Percentiles rank a stretch among this genome's conserved stretches.
phyloP scores from a whole-genome alignment of 2,113 vertebrate genomes.

The Chunga burmeisteri region DNA sequence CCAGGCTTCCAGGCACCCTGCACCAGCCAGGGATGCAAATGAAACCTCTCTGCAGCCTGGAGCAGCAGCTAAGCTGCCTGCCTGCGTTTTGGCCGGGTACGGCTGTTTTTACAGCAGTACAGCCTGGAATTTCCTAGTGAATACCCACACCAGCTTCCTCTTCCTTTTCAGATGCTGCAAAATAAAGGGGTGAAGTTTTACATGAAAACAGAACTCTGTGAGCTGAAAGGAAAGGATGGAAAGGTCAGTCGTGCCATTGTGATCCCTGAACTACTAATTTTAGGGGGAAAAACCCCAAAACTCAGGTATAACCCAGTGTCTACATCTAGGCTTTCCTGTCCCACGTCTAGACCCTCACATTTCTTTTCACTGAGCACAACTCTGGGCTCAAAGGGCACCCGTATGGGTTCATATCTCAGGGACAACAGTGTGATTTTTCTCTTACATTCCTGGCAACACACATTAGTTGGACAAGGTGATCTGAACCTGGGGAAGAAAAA shows the following conservation, averaged over 20 bases:
- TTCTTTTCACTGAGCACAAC: not conserved
- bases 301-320: not conserved
- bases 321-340: not conserved
- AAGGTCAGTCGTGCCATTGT: conserved; percentile 69
- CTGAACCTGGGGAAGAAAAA: not conserved
- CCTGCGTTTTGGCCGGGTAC: not conserved
- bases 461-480: conserved; percentile 10
- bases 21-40: not conserved
- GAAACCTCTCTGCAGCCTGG: not conserved
- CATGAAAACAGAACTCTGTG: conserved; percentile 75
- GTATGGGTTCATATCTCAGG: not conserved
- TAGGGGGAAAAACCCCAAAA: not conserved
- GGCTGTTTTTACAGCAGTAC: conserved; percentile 1
- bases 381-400: not conserved
- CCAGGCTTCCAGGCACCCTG: not conserved
- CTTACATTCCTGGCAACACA: not conserved
- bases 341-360: not conserved
- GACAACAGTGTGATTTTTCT: not conserved
- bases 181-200: conserved; percentile 81
- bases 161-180: conserved; percentile 81
- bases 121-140: conserved; percentile 40
- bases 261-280: not conserved
- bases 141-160: not conserved
- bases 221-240: conserved; percentile 79
- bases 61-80: not conserved